Conservation (phyloP, 2,888 invertebrate species). For the Idaea dimidiata region DNA sequence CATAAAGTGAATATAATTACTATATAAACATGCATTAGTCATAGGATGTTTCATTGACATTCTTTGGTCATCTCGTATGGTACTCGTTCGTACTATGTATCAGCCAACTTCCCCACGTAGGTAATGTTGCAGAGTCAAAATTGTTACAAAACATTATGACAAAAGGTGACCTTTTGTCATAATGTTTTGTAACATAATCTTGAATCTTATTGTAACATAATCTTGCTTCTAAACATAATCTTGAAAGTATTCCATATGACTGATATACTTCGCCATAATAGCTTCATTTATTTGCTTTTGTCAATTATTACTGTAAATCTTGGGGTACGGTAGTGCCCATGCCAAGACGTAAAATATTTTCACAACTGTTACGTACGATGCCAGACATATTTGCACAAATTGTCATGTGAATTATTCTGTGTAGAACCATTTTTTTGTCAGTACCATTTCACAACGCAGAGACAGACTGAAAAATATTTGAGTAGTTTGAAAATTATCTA, state of each 20-base stretch:
- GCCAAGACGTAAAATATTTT: background rate
- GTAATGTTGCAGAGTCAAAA: too few species aligned
- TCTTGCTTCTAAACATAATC: too few species aligned
- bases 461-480: background rate
- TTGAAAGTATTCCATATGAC: too few species aligned
- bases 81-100: background rate
- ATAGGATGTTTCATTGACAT: background rate
- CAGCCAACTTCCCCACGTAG: background rate
- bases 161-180: too few species aligned
- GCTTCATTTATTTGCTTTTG: background rate
- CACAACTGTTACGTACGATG: background rate
- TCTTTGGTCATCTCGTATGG: background rate
- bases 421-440: background rate
- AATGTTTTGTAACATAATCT: too few species aligned
- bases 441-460: background rate
- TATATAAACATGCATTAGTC: background rate
- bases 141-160: too few species aligned
- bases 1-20: background rate
- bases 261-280: too few species aligned
- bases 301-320: background rate
- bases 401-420: background rate
- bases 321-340: too few species aligned
- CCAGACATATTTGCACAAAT: background rate
- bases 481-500: background rate
- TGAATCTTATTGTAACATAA: too few species aligned